A percentile compares a stretch with the other conserved stretches of the same genome.
Conservation (phyloP, 92 coral and sea anemone genomes). For the Hydrozoanthus gracilis region DNA sequence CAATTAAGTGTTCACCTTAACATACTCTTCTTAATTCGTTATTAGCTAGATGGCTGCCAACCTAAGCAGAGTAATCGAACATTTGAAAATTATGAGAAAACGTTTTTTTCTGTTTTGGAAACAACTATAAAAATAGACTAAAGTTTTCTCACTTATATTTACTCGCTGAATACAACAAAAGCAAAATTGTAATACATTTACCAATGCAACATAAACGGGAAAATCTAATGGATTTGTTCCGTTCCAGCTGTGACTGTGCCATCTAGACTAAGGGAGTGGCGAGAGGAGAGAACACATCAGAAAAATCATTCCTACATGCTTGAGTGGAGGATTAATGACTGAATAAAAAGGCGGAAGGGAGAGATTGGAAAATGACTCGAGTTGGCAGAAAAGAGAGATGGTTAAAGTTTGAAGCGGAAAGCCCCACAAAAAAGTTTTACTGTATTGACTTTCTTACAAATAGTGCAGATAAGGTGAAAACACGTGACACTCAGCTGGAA, state of each 20-base stretch:
- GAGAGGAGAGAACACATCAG: neutral
- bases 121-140: slow-evolving; percentile 39
- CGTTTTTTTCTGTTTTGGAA: neutral
- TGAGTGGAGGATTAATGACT: no score
- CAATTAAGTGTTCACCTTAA: slow-evolving; percentile 7
- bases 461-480: neutral
- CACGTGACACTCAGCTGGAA: neutral
- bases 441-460: neutral
- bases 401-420: no score
- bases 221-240: neutral
- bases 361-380: no score
- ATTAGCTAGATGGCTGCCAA: neutral
- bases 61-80: neutral
- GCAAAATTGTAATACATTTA: neutral
- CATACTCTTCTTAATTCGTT: slow-evolving; percentile 6
- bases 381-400: no score
- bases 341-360: no score
- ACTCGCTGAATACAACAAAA: neutral
- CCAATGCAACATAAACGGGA: neutral
- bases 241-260: neutral
- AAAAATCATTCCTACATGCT: no score
- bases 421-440: no score
- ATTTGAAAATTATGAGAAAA: slow-evolving; percentile 17
- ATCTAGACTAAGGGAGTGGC: neutral
- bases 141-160: neutral